Conservation (phyloP, 2,888 invertebrate species). For the Conistra vaccinii region DNA sequence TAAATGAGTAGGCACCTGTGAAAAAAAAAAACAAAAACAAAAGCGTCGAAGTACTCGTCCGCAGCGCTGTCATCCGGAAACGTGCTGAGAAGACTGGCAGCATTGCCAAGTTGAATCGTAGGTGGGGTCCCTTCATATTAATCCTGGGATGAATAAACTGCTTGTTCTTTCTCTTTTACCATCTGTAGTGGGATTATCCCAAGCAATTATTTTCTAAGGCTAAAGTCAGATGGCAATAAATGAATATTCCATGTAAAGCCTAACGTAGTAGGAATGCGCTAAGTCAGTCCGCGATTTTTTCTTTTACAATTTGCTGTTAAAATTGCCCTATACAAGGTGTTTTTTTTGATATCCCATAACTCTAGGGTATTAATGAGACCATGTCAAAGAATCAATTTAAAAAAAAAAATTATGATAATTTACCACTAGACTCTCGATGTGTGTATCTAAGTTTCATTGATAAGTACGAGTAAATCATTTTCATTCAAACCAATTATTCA, state of each 20-base stretch:
- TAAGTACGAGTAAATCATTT: no score
- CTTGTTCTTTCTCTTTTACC: background rate
- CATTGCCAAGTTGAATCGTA: background rate
- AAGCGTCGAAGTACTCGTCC: no score
- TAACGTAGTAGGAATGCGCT: background rate
- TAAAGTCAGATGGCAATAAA: background rate
- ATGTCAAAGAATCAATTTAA: no score
- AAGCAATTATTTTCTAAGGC: background rate
- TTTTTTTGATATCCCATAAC: no score
- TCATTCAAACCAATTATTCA: no score
- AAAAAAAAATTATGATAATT: no score
- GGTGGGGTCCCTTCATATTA: background rate
- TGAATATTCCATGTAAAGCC: background rate
- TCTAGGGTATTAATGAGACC: no score
- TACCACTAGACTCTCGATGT: no score
- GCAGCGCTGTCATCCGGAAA: background rate
- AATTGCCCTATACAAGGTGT: no score
- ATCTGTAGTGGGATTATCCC: background rate
- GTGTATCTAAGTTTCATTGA: no score
- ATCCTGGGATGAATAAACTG: background rate
- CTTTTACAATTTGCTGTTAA: background rate
- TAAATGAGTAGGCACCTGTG: no score
- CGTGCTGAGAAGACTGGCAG: background rate
- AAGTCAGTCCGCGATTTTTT: background rate
- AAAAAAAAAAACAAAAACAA: no score